Conservation (phyloP, 2,888 invertebrate genomes). For the Proisotoma minuta region DNA sequence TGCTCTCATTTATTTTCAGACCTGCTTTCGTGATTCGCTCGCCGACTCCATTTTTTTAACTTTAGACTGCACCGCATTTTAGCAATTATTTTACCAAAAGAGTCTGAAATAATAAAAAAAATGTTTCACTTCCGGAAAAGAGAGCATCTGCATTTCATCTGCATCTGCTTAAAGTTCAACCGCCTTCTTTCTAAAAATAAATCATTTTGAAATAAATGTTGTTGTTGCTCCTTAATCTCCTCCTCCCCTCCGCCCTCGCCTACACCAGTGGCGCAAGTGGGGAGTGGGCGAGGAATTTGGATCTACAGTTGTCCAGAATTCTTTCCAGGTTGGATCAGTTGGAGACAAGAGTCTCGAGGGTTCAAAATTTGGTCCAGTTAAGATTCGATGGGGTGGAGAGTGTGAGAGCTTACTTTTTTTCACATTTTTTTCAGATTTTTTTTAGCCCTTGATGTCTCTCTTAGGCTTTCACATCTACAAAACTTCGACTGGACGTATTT, state of each 20-base stretch:
- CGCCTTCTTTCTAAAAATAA: too few relatives aligned
- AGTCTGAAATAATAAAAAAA: not conserved
- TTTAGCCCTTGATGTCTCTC: too few relatives aligned
- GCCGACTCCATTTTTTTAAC: not conserved
- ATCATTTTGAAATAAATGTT: not conserved
- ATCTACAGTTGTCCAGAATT: constrained; percentile 48
- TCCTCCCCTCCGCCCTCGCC: not conserved
- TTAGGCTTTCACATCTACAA: not conserved
- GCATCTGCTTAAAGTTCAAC: too few relatives aligned
- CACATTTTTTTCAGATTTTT: not conserved
- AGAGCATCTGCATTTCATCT: too few relatives aligned
- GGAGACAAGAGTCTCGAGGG: constrained; percentile 51
- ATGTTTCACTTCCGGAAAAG: too few relatives aligned
- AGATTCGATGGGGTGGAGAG: constrained; percentile 45
- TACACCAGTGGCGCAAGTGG: constrained; percentile 1
- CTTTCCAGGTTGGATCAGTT: constrained; percentile 51
- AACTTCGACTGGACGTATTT: constrained; percentile 41
- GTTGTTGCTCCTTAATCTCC: not conserved
- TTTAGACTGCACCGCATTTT: too few relatives aligned
- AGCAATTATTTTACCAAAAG: too few relatives aligned
- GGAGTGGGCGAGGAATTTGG: constrained; percentile 32
- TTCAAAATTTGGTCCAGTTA: constrained; percentile 49
- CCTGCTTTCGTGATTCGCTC: constrained; percentile 33
- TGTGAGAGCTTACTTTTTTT: constrained; percentile 21
- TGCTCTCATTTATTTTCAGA: constrained; percentile 17